Evolutionary conservation across 2,113 vertebrate species (phyloP).

Genomic region (Chascanopsetta lugubris): DNA sequence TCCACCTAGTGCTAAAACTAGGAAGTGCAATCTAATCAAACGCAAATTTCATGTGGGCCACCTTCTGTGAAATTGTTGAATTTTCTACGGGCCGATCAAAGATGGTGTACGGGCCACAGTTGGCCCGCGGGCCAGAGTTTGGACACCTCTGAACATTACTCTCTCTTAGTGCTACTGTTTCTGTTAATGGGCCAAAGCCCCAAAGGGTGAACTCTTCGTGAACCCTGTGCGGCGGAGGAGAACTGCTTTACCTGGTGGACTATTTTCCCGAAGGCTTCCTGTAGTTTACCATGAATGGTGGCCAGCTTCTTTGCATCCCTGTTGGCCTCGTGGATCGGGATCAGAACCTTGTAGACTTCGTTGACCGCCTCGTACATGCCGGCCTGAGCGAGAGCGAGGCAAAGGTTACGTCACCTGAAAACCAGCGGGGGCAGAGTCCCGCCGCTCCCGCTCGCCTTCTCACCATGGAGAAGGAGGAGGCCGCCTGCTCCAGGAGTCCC

Average conservation of each 20-base stretch:
- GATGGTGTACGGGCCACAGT: no score
- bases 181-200: no score
- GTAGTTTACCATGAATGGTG: constrained; percentile 99
- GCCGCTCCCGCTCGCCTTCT: constrained; percentile 26
- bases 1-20: no score
- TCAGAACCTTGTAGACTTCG: constrained; percentile 98
- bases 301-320: constrained; percentile 98
- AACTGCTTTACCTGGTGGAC: constrained; percentile 99
- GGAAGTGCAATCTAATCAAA: no score
- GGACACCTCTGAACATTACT: no score
- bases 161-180: no score
- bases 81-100: no score
- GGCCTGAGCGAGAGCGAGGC: constrained; percentile 78
- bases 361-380: constrained; percentile 99
- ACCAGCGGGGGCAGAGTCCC: background rate
- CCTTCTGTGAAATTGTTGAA: no score
- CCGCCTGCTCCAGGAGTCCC: constrained; percentile 96
- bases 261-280: constrained; percentile 99
- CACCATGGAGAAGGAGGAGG: constrained; percentile 97
- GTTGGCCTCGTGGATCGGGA: constrained; percentile 97
- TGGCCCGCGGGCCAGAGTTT: no score
- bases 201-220: no score
- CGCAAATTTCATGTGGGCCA: no score
- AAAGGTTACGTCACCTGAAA: background rate
- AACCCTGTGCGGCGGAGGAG: no score